Base-by-base conservation (phyloP, 2,797 vertebrate species). In the Falco naumanni region DNA sequence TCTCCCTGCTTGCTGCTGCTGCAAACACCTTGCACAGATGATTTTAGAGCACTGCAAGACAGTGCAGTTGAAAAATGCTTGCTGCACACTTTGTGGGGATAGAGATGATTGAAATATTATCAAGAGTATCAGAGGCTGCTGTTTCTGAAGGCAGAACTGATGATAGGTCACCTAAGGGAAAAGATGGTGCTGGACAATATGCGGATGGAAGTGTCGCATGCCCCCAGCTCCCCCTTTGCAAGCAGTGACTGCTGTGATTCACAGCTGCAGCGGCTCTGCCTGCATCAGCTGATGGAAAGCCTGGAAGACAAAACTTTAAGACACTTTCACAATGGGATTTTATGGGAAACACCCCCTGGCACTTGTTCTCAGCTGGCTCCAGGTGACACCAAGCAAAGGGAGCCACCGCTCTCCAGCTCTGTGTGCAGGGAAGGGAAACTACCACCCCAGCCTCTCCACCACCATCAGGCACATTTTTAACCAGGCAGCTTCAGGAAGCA, bases 321-420 rank as follows among this genome's bases (percentile, higher is more conserved):
- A 26, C 7, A 9, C 8, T 72, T 92, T 75, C 50, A 48, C 0
- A 0, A 8, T 24, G 28, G 33, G n/a, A n/a, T 9, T 51, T 85
- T 2, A 3, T 29, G 24, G 19, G 19, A 78, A 87, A 63, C 10
- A 48, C 1, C 6, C 7, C 1, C 5, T 65, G 43, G 53, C 1
- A 1, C 18, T 78, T 0, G 0, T 31, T 31, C 39, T 66, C 37
- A 81, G 37, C 25, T 1, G 0, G 28, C 39, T 80, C 31, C 65
- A 66, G 57, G 56, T 84, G 60, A 37, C n/a, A 37, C 18, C 16
- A 78, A 37, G 48, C n/a, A 60, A 60, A 48, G 7, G 0, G 5
- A 83, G 54, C 53, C 24, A 54, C 29, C 1, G 1, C 37, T 54
- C 24, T 48, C 56, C 26, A 64, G 13, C 25, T 86, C 25, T 75